Base-by-base conservation (phyloP, 1,140 invertebrate genomes). In the Drosophila kurseongensis region DNA sequence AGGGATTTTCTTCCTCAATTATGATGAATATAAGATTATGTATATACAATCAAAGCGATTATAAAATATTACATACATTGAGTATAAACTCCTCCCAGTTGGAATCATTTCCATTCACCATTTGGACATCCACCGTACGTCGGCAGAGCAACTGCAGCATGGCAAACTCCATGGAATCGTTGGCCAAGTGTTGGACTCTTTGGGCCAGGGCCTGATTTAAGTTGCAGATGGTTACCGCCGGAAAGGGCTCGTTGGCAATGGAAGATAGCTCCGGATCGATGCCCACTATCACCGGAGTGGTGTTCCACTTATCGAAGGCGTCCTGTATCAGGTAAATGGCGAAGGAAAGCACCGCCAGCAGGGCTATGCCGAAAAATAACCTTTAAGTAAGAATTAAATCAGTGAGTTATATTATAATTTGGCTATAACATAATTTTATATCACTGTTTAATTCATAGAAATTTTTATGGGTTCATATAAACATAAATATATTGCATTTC, bases 101-200 rank as follows among this genome's bases (percentile, higher is more conserved):
- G 42, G 65, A 61, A 0, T 16, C 47, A 29, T 62, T 66, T 1
- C 55, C 66, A 0, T 36, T 57, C 12, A 42, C 29, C 10, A 44
- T 8, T 9, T 59, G 32, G 0, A 36, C 16, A 27, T 76, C 62
- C 12, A 74, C 42, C 12, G 58, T 54, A 13, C 84, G 66, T 80
- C 96, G 95, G 77, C 96, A 96, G 74, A 96, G 95, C 72, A 95
- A 92, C 57, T 95, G 93, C 45, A 91, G 44, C 74, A 86, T 88
- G 1, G 65, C 57, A 69, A 68, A 75, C n/a, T 77, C 62, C 1
- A 50, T 10, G 0, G 78, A 62, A 32, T 75, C 67, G 18, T 71
- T 81, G 36, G 47, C 14, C 27, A 88, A 65, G 13, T 69, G 27
- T 3, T 12, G 14, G 8, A 71, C 89, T 6, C 54, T 73, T 14